A percentile compares a stretch with the other conserved stretches of the same genome.
These are phyloP conservation scores for Leptopilina myrica DNA, from an alignment of 2,888 invertebrate genomes.

Conservation along the genomic window DNA sequence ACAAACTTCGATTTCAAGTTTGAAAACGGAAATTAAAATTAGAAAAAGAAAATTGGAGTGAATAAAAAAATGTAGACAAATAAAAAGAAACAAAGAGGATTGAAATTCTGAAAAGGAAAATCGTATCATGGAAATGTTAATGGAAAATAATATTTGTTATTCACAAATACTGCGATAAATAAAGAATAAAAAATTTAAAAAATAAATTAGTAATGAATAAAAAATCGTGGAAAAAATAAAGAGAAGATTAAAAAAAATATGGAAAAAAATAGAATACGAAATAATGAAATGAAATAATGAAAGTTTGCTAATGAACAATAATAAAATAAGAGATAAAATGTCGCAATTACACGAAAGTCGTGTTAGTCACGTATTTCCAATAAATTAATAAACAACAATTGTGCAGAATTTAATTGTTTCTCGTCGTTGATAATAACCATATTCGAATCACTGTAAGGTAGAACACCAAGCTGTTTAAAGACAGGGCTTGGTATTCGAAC, in stretches of 20 bases:
- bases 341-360: constrained; percentile 45
- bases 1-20: no score
- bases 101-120: no score
- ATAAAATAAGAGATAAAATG: neutral
- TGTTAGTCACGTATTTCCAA: constrained; percentile 63
- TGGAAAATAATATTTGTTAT: no score
- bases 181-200: no score
- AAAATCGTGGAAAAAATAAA: neutral
- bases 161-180: no score
- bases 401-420: neutral
- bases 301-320: neutral
- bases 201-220: neutral
- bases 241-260: neutral
- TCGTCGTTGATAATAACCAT: constrained; percentile 62
- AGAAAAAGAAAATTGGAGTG: no score
- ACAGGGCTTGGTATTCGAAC: constrained; percentile 93
- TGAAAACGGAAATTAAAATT: no score
- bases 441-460: constrained; percentile 96
- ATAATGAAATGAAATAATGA: neutral
- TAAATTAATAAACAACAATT: constrained; percentile 49
- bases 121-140: no score
- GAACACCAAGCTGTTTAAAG: constrained; percentile 92
- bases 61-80: no score
- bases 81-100: no score
- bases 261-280: neutral